phyloP scores from a whole-genome alignment of 2,113 vertebrate genomes.

The Ctenodactylus gundi region DNA sequence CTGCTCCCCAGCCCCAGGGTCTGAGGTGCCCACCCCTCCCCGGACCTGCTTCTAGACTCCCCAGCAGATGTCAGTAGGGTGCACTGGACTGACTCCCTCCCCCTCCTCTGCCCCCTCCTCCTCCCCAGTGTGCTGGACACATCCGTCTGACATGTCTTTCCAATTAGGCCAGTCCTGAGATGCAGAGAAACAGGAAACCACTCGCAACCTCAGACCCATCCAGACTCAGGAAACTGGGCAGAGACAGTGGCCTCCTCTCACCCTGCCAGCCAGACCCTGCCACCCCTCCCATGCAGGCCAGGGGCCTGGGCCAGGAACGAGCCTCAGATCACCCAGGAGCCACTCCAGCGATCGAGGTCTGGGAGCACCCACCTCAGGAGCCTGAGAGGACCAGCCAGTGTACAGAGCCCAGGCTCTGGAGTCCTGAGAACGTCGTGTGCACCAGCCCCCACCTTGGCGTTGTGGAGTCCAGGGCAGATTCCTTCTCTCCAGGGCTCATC shows the following conservation, averaged over 20 bases:
- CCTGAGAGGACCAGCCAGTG: not conserved
- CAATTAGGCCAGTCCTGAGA: conserved; percentile 84
- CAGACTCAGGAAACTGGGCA: conserved; percentile 87
- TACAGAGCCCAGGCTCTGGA: no score
- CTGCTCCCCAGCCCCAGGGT: not conserved
- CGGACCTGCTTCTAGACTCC: not conserved
- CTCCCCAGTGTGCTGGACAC: conserved; percentile 80
- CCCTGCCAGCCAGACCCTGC: not conserved
- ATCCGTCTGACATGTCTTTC: conserved; percentile 85
- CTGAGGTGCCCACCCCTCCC: not conserved
- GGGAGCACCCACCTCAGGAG: not conserved
- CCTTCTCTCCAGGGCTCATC: not conserved
- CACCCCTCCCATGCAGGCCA: not conserved
- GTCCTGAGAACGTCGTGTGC: not conserved
- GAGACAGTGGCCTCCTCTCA: conserved; percentile 82
- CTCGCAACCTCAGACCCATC: conserved; percentile 84
- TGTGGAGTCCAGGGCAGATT: not conserved
- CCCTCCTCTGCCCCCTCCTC: not conserved
- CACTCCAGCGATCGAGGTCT: not conserved
- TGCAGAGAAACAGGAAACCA: conserved; percentile 86
- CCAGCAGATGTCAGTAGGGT: not conserved
- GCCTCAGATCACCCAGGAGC: not conserved
- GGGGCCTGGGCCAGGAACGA: not conserved
- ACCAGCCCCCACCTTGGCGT: rapidly evolving
- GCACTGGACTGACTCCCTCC: conserved; percentile 47